A percentile compares a stretch with the other conserved stretches of the same genome.
phyloP scores from a whole-genome alignment of 2,888 invertebrate genomes.

The Lochmaea crataegi region DNA sequence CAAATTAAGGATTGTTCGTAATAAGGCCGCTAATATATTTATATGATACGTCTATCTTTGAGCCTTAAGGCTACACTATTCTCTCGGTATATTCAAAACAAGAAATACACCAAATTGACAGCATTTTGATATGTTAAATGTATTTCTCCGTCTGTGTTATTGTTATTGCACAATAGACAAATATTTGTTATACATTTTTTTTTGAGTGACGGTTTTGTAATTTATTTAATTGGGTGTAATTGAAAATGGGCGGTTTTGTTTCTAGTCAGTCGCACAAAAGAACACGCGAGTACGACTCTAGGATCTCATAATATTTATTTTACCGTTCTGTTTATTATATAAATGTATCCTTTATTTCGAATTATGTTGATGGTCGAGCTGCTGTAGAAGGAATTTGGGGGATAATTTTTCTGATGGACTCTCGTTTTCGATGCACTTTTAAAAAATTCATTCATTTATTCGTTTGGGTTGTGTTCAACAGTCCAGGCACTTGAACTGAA shows the following conservation, averaged over 20 bases:
- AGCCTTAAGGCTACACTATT: slow-evolving; percentile 12
- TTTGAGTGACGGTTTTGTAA: slow-evolving; percentile 6
- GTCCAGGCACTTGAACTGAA: too few species aligned
- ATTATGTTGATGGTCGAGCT: too few species aligned
- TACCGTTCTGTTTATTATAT: too few species aligned
- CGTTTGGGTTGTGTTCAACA: too few species aligned
- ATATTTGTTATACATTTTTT: neutral
- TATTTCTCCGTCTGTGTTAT: slow-evolving; percentile 2
- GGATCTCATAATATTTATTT: too few species aligned
- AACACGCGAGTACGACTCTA: too few species aligned
- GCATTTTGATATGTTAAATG: slow-evolving; percentile 16
- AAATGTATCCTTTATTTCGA: too few species aligned
- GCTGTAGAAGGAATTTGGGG: too few species aligned
- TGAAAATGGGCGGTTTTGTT: neutral
- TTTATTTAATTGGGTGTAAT: slow-evolving; percentile 4
- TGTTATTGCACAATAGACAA: slow-evolving; percentile 7
- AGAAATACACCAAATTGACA: slow-evolving; percentile 15
- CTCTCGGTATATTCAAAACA: neutral
- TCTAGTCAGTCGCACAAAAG: too few species aligned
- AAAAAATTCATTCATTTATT: too few species aligned
- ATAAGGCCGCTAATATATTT: slow-evolving; percentile 24
- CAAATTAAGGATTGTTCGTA: slow-evolving; percentile 38
- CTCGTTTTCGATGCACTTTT: too few species aligned
- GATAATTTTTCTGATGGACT: too few species aligned
- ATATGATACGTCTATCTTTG: neutral